Evolutionary conservation across 2,113 vertebrate genomes (phyloP).

Genomic region (Perca schrenkii): DNA sequence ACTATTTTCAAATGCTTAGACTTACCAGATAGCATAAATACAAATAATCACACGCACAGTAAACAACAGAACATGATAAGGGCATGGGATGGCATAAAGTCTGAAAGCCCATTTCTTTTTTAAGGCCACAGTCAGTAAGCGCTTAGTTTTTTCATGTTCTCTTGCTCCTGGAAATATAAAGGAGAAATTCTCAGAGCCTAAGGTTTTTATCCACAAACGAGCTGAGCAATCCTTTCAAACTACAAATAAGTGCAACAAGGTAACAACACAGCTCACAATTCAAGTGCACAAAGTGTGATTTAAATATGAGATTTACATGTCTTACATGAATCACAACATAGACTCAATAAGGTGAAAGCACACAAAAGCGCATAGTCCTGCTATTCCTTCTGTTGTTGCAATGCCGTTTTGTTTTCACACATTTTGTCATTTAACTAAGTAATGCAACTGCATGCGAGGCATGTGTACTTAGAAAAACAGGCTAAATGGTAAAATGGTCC

Average conservation of each 20-base stretch:
- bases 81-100: not conserved
- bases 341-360: constrained; percentile 45
- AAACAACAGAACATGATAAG: not conserved
- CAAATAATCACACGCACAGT: not conserved
- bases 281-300: constrained; percentile 53
- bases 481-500: constrained; percentile 49
- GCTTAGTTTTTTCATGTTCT: not conserved
- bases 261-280: constrained; percentile 28
- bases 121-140: not conserved
- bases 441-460: constrained; percentile 47
- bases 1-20: not conserved
- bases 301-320: constrained; percentile 42
- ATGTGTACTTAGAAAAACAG: constrained; percentile 38
- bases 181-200: not conserved
- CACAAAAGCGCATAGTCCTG: constrained; percentile 50
- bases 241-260: constrained; percentile 42
- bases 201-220: not conserved
- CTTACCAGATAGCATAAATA: not conserved
- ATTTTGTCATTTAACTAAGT: constrained; percentile 67
- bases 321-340: constrained; percentile 46
- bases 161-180: constrained; percentile 2
- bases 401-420: constrained; percentile 67
- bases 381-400: constrained; percentile 66
- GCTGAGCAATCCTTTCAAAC: constrained; percentile 42
- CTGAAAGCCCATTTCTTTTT: not conserved